Conservation (phyloP, 2,888 invertebrate species). For the Molorchus minor region DNA sequence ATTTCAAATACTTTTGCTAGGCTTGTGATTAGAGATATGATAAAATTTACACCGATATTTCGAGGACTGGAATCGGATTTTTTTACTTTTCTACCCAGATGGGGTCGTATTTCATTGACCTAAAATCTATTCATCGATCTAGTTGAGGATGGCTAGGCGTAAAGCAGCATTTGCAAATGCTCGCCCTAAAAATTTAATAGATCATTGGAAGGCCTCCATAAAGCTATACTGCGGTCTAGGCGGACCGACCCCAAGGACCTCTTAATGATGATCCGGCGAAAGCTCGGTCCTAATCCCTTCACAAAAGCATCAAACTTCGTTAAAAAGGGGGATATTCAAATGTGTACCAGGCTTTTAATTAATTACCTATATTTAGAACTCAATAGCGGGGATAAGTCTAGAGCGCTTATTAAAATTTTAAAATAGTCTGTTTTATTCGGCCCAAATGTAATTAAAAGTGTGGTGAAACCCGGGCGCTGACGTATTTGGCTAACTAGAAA, state of each 20-base stretch:
- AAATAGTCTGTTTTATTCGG: constrained; percentile 19
- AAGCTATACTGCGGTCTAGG: background rate
- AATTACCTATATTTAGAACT: no score
- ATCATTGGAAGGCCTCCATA: constrained; percentile 15
- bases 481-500: constrained; percentile 11
- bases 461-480: constrained; percentile 15
- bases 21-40: no score
- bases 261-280: no score
- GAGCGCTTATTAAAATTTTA: constrained; percentile 18
- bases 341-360: constrained; percentile 24
- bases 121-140: no score
- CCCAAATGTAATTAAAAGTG: constrained; percentile 18
- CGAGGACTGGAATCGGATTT: no score
- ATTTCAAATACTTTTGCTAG: no score
- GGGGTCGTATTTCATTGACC: no score
- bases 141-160: no score
- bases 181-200: constrained; percentile 25
- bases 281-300: background rate
- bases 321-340: constrained; percentile 14
- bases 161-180: constrained; percentile 27
- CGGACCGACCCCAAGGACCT: background rate
- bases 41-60: no score
- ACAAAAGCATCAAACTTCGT: constrained; percentile 13
- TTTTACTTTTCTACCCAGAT: no score
- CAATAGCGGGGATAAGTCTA: no score